Evolutionary conservation across 2,888 invertebrate genomes (phyloP), one percentile per base, ranked within the genome.

Genomic region (Mycogona germanica): DNA sequence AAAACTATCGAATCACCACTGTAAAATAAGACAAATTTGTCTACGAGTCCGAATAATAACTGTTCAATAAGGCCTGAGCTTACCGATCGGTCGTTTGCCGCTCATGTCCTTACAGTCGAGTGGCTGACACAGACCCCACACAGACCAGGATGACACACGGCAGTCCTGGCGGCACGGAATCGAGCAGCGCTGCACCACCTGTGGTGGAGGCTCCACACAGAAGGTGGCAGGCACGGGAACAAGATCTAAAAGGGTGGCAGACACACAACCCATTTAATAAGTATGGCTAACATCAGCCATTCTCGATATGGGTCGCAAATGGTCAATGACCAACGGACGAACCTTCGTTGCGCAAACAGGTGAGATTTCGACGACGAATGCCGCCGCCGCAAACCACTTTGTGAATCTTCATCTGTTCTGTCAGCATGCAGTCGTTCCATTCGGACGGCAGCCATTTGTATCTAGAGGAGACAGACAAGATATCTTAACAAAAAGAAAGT

Each of bases 41-140:
- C 19, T 41, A 19, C 41, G 41, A 41, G 9, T 9, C 9, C 12
- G 41, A 29, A 1, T 42, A 26, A 5, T 2, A 4, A 41, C 4
- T 12, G 26, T 3, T 5, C 17, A 44, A 7, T 3, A 23, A 25
- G 26, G 1, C 14, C 21, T 2, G 7, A 19, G 30, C 32, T 17
- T 14, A 47, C 47, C 29, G 7, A 21, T 30, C 14, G 29, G n/a
- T 12, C n/a, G 19, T 12, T 51, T 28, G 42, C 29, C 55, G 23
- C 45, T 55, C 53, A 49, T 46, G 26, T 62, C 60, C n/a, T 60
- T 58, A 26, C 62, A 65, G 57, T 63, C 61, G 7, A 74, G 69
- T 0, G 78, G 78, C 53, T 75, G 73, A 60, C 79, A 79, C 0
- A 76, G 74, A 0, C 78, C 76, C 79, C 79, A 79, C n/a, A 73